Evolutionary conservation across 2,113 vertebrate species (phyloP), one percentile per base, ranked within the genome.

Genomic region (Sialia sialis): DNA sequence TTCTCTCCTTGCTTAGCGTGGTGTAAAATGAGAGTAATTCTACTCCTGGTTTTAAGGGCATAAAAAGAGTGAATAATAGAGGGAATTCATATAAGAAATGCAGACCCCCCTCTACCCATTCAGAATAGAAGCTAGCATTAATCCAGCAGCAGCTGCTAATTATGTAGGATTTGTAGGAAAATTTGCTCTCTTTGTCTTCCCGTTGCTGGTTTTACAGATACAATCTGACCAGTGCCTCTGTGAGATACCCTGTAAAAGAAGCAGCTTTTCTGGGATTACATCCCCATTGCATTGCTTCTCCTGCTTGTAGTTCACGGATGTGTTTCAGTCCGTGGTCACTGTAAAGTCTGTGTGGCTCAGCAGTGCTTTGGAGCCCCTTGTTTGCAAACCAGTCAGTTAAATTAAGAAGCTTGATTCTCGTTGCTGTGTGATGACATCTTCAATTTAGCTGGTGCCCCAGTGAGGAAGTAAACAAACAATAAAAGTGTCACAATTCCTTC

Each of bases 401-500:
- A 97, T 93, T 91, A 95, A 95, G 95, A 90, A 88, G 78, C 92
- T 81, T 91, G 93, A 88, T 91, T 91, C 87, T 93, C 92, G 34
- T 56, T 85, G 94, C 89, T 89, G 87, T 62, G 87, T 73, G 89
- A 94, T 94, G 96, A 94, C 95, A 97, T 87, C 94, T 95, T 74
- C 89, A 94, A 96, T 95, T 95, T 94, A 91, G 82, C 78, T 66
- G 63, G 93, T 95, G 82, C 74, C 63, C 94, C 89, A 88, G 58
- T 83, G 94, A 95, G 94, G 91, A 95, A 83, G 90, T 90, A 97
- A 96, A 96, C 93, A 97, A 95, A 96, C 94, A 95, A 95, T 97
- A 95, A 94, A 95, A 95, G 87, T 96, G 96, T 95, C 95, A 97
- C 94, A 95, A 91, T 94, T 94, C 90, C 88, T 95, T 95, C 95